Percentiles rank a stretch among this genome's conserved stretches.
These are phyloP conservation scores for Cyrtorhinus lividipennis DNA, from an alignment of 1,140 invertebrate species.

Conservation along the genomic window DNA sequence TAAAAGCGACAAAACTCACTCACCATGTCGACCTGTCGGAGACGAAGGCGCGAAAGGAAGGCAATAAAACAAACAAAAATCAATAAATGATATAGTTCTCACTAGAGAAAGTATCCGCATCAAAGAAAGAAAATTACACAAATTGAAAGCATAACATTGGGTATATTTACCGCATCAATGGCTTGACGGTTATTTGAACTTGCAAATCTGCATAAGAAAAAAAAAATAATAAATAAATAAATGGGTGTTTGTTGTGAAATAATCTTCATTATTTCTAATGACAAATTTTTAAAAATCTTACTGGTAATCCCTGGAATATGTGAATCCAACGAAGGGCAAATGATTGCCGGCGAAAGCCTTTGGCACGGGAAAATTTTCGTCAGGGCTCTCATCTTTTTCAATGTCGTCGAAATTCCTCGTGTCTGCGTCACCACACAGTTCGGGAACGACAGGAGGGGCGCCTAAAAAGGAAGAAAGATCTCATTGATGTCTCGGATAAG, in stretches of 20 bases:
- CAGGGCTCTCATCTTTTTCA: slow-evolving; percentile 74
- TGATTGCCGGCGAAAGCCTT: slow-evolving; percentile 98
- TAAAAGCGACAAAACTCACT: too few relatives aligned
- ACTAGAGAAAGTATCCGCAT: too few relatives aligned
- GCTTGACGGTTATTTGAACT: not conserved
- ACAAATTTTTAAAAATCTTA: slow-evolving; percentile 17
- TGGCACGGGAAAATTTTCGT: slow-evolving; percentile 85
- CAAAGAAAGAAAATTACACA: slow-evolving; percentile 20
- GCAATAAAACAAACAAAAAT: too few relatives aligned
- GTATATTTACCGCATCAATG: not conserved
- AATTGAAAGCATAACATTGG: slow-evolving; percentile 2
- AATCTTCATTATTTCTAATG: too few relatives aligned
- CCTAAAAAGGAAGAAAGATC: slow-evolving; percentile 34
- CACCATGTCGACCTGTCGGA: slow-evolving; percentile 25
- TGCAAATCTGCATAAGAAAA: not conserved
- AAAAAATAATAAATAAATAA: slow-evolving; percentile 3
- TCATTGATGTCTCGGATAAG: too few relatives aligned
- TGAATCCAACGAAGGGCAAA: slow-evolving; percentile 97
- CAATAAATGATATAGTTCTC: too few relatives aligned
- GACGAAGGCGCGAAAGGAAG: slow-evolving; percentile 18
- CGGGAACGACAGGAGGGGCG: slow-evolving; percentile 91
- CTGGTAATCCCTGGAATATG: slow-evolving; percentile 85
- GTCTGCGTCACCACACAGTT: slow-evolving; percentile 88
- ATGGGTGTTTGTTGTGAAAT: too few relatives aligned
- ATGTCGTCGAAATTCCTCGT: slow-evolving; percentile 98